Conservation (phyloP, 2,888 invertebrate genomes). For the Rugalucina vietnamica region DNA sequence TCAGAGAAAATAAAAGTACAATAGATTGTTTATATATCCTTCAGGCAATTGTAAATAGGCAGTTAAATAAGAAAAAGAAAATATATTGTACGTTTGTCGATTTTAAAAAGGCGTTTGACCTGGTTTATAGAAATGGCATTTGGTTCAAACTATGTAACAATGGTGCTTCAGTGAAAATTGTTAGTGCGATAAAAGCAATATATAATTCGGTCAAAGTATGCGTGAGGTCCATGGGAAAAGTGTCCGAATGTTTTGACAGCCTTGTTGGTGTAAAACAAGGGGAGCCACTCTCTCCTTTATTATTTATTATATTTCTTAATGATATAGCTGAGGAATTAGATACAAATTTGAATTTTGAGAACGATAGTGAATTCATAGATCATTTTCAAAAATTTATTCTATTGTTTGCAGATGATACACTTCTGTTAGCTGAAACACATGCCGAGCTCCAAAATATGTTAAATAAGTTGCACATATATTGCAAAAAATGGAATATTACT, state of each 20-base stretch:
- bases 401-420: no score
- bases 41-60: background rate
- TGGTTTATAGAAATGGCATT: no score
- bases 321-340: conserved; percentile 3
- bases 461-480: background rate
- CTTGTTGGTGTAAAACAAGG: conserved; percentile 24
- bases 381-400: conserved; percentile 2
- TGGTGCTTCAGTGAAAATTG: conserved; percentile 30
- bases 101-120: conserved; percentile 31
- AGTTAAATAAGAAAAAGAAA: conserved; percentile 3
- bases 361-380: background rate
- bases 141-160: conserved; percentile 6
- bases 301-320: conserved; percentile 27
- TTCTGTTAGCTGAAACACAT: background rate
- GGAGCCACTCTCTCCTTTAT: conserved; percentile 22
- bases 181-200: background rate
- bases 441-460: background rate
- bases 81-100: conserved; percentile 21
- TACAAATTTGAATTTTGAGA: background rate
- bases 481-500: conserved; percentile 5
- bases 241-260: conserved; percentile 18
- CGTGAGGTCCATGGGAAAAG: background rate
- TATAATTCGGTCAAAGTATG: conserved; percentile 11
- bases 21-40: conserved; percentile 20
- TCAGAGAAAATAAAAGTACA: conserved; percentile 19